Conservation (phyloP, 2,113 vertebrate species). For the Gallinago undulata region DNA sequence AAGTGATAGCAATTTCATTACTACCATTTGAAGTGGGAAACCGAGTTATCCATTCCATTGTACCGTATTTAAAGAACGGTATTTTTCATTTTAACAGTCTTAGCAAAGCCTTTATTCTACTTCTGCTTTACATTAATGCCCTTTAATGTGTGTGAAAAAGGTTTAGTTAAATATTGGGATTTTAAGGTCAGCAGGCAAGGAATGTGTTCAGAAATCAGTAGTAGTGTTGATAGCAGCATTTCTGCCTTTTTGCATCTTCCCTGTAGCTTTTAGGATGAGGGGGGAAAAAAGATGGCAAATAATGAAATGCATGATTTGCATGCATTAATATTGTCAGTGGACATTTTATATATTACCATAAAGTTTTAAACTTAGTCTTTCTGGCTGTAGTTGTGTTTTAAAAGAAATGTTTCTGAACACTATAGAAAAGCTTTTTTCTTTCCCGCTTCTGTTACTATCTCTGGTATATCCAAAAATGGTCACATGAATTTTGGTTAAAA, state of each 20-base stretch:
- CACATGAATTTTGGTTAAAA: conserved; percentile 29
- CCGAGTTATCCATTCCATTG: background rate
- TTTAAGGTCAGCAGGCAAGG: background rate
- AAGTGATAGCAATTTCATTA: background rate
- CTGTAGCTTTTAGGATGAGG: background rate
- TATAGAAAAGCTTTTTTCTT: background rate
- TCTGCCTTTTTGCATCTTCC: background rate
- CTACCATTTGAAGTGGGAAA: background rate
- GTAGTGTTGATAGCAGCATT: background rate
- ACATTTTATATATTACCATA: background rate
- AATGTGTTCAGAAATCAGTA: background rate
- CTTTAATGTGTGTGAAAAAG: background rate
- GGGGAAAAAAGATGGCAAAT: background rate
- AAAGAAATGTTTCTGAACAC: background rate
- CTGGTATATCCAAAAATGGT: background rate
- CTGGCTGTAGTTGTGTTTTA: background rate
- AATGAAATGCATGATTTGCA: background rate
- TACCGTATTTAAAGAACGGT: background rate
- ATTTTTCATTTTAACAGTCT: background rate
- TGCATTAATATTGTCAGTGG: background rate
- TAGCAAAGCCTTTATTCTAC: background rate
- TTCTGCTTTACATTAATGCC: background rate
- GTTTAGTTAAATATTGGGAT: background rate
- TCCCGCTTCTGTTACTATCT: background rate
- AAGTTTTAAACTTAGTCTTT: background rate